These are phyloP conservation scores for Tribolium freemani DNA, from an alignment of 2,888 invertebrate species.

Conservation along the genomic window DNA sequence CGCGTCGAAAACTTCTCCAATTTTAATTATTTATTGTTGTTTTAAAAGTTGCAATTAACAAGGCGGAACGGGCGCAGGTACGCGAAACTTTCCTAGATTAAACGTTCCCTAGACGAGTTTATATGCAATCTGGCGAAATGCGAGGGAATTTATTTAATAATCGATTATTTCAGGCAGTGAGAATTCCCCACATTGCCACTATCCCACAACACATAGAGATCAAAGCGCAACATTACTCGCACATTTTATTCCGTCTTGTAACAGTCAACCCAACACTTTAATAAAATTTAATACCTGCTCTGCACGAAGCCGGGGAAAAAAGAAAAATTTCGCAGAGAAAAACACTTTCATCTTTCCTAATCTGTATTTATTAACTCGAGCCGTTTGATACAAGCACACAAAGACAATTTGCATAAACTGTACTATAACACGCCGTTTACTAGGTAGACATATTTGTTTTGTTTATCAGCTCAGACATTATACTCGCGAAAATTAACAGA, in stretches of 20 bases:
- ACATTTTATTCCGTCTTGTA: not conserved
- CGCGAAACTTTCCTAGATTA: not conserved
- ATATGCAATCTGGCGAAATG: not conserved
- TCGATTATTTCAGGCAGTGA: not conserved
- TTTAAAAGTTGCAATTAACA: not conserved
- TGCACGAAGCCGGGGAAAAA: not conserved
- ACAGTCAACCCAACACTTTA: not conserved
- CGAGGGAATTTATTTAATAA: no score
- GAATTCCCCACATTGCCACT: not conserved
- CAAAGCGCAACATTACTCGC: not conserved
- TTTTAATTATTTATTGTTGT: not conserved
- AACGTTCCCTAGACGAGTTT: not conserved
- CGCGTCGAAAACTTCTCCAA: not conserved
- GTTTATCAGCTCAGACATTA: constrained; percentile 32
- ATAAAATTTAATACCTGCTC: not conserved
- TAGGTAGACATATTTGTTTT: constrained; percentile 32
- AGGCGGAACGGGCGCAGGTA: not conserved
- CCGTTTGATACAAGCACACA: constrained; percentile 15
- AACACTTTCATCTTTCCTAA: not conserved
- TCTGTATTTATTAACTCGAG: not conserved
- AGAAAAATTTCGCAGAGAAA: not conserved
- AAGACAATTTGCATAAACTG: constrained; percentile 28
- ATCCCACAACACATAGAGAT: not conserved
- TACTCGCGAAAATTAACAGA: constrained; percentile 32
- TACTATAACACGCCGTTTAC: constrained; percentile 19